A percentile compares a stretch with the other conserved stretches of the same genome.
Conservation (phyloP, 2,113 vertebrate genomes). For the Oryzias javanicus region DNA sequence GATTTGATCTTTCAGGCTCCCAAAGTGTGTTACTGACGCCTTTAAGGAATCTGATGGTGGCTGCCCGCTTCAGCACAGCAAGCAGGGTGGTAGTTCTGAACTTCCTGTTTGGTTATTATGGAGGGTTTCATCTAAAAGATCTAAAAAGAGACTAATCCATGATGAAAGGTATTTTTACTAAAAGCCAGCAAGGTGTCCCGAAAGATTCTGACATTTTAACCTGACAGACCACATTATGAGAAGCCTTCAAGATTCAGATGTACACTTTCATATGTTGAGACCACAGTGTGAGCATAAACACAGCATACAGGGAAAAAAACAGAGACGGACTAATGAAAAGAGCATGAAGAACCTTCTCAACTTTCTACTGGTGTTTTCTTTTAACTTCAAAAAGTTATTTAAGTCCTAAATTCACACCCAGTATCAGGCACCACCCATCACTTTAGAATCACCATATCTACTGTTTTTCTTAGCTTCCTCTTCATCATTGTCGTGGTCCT, state of each 20-base stretch:
- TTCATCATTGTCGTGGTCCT: constrained; percentile 4
- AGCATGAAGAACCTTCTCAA: constrained; percentile 39
- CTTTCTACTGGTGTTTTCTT: constrained; percentile 7
- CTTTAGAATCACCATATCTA: constrained; percentile 13
- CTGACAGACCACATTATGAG: constrained; percentile 36
- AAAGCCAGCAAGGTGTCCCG: constrained; percentile 44
- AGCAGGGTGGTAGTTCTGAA: constrained; percentile 61
- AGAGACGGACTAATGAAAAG: constrained; percentile 22
- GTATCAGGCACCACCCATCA: constrained; percentile 12
- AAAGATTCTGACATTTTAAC: constrained; percentile 42
- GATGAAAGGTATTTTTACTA: constrained; percentile 16
- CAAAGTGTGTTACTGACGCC: constrained; percentile 14
- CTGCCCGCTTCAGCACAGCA: constrained; percentile 30
- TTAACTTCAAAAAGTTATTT: constrained; percentile 23
- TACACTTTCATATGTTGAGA: constrained; percentile 51
- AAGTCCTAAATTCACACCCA: constrained; percentile 19
- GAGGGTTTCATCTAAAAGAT: constrained; percentile 21
- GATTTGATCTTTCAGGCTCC: constrained; percentile 16
- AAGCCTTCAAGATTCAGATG: constrained; percentile 42
- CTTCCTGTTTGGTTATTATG: constrained; percentile 54
- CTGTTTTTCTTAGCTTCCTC: constrained; percentile 14
- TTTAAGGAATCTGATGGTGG: constrained; percentile 43
- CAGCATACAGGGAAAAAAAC: constrained; percentile 31
- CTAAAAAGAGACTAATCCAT: constrained; percentile 21
- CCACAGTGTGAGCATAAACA: constrained; percentile 27